Base-by-base conservation (phyloP, 2,113 vertebrate genomes). In the Crotophaga sulcirostris region DNA sequence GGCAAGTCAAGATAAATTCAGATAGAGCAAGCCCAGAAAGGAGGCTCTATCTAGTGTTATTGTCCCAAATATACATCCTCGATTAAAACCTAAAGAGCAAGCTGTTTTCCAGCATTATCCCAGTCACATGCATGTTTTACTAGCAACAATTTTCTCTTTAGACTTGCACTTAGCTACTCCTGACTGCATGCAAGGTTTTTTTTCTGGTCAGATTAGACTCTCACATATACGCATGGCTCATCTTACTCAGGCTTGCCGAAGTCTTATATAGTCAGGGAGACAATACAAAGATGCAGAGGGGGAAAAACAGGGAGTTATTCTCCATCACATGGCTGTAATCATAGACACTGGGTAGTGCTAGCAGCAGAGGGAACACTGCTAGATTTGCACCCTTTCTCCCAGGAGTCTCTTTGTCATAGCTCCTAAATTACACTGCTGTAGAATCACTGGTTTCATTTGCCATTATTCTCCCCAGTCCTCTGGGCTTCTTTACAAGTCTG, bases 241-340 rank as follows among this genome's bases (percentile, higher is more conserved):
- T 45, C 8, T 67, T 45, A 58, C 25, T 70, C 18, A 13, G 17
- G 10, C 40, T 68, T 55, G 10, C 15, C 21, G 29, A 13, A 67
- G 21, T 11, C 36, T 49, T 70, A 29, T 52, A 40, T 9, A 60
- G 23, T 13, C 3, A 9, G 20, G 26, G 11, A 85, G 15, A 40
- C 25, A 28, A 42, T 29, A 24, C 0, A 3, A 47, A 42, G 18
- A 47, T 23, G 7, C 2, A 4, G 5, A 6, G 17, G 23, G 7
- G 11, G 21, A 25, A 34, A 19, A 31, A n/a, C n/a, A 21, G 3
- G 19, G 40, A 45, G 8, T 18, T 40, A 6, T 51, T 81, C 59
- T 85, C 45, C n/a, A 47, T 56, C 45, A 31, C 11, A 5, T 4
- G 8, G 12, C 21, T 74, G 40, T 26, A 52, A 7, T 47, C 10